Evolutionary conservation across 2,888 invertebrate species (phyloP).

Genomic region (Bugula neritina): DNA sequence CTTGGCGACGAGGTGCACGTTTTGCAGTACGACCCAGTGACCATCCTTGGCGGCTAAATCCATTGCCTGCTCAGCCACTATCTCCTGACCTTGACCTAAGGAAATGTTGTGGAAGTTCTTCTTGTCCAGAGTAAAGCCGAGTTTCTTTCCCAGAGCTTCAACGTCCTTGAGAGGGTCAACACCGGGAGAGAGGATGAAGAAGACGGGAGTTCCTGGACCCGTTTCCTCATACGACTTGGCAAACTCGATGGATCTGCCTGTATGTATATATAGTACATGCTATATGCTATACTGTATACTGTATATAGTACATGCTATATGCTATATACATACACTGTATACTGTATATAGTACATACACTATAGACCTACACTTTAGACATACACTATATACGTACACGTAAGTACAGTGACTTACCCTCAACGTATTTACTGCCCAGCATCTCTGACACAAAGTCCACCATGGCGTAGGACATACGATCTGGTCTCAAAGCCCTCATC

Average conservation of each 20-base stretch:
- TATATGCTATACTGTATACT: too few species aligned
- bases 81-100: constrained; percentile 85
- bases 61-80: constrained; percentile 88
- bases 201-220: constrained; percentile 85
- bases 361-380: too few species aligned
- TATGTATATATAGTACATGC: too few species aligned
- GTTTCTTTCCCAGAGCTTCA: constrained; percentile 75
- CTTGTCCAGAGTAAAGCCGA: constrained; percentile 74
- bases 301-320: too few species aligned
- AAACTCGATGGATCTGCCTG: constrained; percentile 72
- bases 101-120: constrained; percentile 89
- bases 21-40: constrained; percentile 90
- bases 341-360: too few species aligned
- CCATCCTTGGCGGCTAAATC: constrained; percentile 76
- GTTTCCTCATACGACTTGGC: constrained; percentile 90
- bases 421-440: constrained; percentile 82
- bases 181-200: constrained; percentile 92
- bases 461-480: constrained; percentile 92
- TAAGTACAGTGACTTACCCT: constrained; percentile 56
- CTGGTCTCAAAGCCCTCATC: constrained; percentile 85
- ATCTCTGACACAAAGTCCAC: constrained; percentile 88
- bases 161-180: constrained; percentile 94
- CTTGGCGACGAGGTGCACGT: constrained; percentile 89
- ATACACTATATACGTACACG: too few species aligned
- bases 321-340: too few species aligned